A percentile compares a stretch with the other conserved stretches of the same genome.
These are phyloP conservation scores for Cliona cf. orientalis DNA, from an alignment of 37 sponge, comb jelly and placozoan species.

Conservation along the genomic window DNA sequence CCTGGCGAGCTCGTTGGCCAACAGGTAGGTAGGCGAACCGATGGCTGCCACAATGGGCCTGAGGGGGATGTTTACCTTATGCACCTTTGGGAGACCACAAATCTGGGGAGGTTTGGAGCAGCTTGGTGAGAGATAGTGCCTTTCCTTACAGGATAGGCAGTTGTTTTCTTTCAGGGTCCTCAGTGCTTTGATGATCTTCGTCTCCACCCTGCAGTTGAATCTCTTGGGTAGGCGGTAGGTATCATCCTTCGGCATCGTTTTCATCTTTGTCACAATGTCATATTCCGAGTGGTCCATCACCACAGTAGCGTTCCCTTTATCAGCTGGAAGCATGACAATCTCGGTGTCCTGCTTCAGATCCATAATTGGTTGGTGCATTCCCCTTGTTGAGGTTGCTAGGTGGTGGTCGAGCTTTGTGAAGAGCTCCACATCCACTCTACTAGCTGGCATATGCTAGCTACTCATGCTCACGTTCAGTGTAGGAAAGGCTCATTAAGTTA, in stretches of 20 bases:
- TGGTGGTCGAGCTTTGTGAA: not conserved
- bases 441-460: too few species aligned
- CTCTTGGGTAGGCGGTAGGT: not conserved
- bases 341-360: not conserved
- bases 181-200: not conserved
- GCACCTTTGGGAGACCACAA: conserved; percentile 12
- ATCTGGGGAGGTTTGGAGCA: not conserved
- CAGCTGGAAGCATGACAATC: not conserved
- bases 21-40: conserved; percentile 5
- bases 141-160: not conserved
- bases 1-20: not conserved
- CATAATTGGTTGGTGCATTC: not conserved
- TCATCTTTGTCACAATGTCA: not conserved
- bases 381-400: not conserved
- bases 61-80: not conserved
- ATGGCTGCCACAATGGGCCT: conserved; percentile 7
- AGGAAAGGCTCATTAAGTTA: too few species aligned
- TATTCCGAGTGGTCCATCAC: not conserved
- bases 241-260: not conserved
- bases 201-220: not conserved
- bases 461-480: too few species aligned
- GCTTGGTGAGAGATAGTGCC: not conserved
- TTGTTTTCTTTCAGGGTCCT: not conserved
- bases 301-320: conserved; percentile 9
- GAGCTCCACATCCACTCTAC: not conserved